Conservation (phyloP, 2,113 vertebrate genomes). For the Pluvianellus socialis region DNA sequence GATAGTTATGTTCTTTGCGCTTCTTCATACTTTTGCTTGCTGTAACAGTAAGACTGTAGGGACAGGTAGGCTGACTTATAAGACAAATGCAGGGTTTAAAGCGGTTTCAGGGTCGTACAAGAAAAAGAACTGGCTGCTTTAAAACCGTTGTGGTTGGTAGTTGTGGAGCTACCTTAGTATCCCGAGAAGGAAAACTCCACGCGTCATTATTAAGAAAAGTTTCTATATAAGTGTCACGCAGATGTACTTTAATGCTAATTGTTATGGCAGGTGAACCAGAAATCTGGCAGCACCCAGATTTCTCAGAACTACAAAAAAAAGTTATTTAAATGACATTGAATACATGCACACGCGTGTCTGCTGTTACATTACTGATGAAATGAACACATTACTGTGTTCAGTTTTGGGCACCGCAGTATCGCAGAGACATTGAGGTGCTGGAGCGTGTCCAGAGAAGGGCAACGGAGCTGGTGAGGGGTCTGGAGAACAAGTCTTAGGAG, state of each 20-base stretch:
- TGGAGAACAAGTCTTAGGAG: too few relatives aligned
- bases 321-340: not conserved
- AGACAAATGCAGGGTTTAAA: not conserved
- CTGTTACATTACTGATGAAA: not conserved
- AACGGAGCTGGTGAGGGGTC: too few relatives aligned
- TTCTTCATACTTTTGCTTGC: not conserved
- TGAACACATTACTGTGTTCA: too few relatives aligned
- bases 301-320: not conserved
- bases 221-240: fast-evolving
- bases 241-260: not conserved
- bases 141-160: not conserved
- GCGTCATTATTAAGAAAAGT: fast-evolving
- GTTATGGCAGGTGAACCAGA: not conserved
- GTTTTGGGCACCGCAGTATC: too few relatives aligned
- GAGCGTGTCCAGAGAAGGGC: too few relatives aligned
- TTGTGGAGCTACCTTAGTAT: not conserved
- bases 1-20: not conserved
- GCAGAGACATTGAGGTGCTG: too few relatives aligned
- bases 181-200: fast-evolving
- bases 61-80: not conserved
- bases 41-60: not conserved
- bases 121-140: not conserved
- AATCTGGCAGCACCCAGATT: not conserved
- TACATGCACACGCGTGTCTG: fast-evolving
- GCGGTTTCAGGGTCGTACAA: not conserved